These are phyloP conservation scores for Tricholauxania praeusta DNA, from an alignment of 2,888 invertebrate genomes.

Conservation along the genomic window DNA sequence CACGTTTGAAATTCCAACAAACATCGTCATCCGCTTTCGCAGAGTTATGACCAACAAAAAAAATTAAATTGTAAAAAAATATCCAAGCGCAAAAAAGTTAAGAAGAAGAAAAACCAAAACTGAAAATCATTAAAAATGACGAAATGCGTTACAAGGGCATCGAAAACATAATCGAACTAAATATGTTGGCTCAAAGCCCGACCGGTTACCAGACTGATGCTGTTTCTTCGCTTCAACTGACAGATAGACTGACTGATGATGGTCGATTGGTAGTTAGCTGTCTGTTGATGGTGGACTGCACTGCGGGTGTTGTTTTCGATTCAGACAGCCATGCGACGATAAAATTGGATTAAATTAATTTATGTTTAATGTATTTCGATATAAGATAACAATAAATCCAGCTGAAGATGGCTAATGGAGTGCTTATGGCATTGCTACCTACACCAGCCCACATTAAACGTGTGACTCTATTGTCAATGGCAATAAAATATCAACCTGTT, in stretches of 20 bases:
- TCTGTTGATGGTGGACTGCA: too few relatives aligned
- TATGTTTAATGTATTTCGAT: too few relatives aligned
- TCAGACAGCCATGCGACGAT: too few relatives aligned
- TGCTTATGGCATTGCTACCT: too few relatives aligned
- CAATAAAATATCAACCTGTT: too few relatives aligned
- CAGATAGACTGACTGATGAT: neutral
- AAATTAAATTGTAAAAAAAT: neutral
- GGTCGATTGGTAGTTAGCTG: neutral
- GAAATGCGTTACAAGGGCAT: slow-evolving; percentile 36
- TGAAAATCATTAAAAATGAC: slow-evolving; percentile 18
- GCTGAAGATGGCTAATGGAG: too few relatives aligned
- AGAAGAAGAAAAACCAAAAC: neutral
- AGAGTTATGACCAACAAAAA: neutral
- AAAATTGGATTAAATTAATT: too few relatives aligned
- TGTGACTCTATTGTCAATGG: too few relatives aligned
- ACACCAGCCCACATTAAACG: too few relatives aligned
- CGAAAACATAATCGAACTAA: neutral
- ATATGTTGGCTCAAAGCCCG: too few relatives aligned
- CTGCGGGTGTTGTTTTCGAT: too few relatives aligned
- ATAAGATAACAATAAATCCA: too few relatives aligned
- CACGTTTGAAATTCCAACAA: slow-evolving; percentile 19
- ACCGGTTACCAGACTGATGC: neutral
- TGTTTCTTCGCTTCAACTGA: neutral
- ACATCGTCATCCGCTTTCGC: neutral
- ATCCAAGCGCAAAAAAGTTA: neutral